Evolutionary conservation across 37 sponge, comb jelly and placozoan genomes (phyloP).

Genomic region (Mnemiopsis leidyi): DNA sequence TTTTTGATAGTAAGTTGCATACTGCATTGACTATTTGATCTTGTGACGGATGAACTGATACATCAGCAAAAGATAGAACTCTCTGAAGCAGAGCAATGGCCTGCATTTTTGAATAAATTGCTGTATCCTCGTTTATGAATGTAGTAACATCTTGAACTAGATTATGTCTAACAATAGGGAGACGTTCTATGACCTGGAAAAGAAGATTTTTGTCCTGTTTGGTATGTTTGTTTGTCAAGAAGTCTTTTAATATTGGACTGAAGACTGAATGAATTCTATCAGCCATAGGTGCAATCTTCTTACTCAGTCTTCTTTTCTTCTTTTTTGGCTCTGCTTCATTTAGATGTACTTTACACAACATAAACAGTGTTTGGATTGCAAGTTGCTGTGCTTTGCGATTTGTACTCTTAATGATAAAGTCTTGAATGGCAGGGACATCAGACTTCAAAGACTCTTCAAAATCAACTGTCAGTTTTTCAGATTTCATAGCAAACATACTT

Average conservation of each 20-base stretch:
- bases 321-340: not conserved
- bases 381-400: not conserved
- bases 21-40: not conserved
- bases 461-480: not conserved
- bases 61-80: conserved; percentile 38
- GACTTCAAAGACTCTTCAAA: not conserved
- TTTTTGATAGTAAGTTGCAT: not conserved
- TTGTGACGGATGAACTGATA: not conserved
- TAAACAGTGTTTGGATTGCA: not conserved
- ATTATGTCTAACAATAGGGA: not conserved
- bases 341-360: not conserved
- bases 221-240: conserved; percentile 39
- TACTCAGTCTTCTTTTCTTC: not conserved
- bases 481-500: not conserved
- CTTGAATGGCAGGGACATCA: not conserved
- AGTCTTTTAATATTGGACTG: not conserved
- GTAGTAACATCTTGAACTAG: not conserved
- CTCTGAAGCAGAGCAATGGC: conserved; percentile 21
- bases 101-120: conserved; percentile 5
- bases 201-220: not conserved
- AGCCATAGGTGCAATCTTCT: not conserved
- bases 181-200: conserved; percentile 46
- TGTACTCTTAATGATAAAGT: not conserved
- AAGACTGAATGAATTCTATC: not conserved
- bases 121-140: not conserved